A percentile compares a stretch with the other conserved stretches of the same genome.
Evolutionary conservation across 2,797 vertebrate genomes (phyloP).

Genomic region (Otus scops): DNA sequence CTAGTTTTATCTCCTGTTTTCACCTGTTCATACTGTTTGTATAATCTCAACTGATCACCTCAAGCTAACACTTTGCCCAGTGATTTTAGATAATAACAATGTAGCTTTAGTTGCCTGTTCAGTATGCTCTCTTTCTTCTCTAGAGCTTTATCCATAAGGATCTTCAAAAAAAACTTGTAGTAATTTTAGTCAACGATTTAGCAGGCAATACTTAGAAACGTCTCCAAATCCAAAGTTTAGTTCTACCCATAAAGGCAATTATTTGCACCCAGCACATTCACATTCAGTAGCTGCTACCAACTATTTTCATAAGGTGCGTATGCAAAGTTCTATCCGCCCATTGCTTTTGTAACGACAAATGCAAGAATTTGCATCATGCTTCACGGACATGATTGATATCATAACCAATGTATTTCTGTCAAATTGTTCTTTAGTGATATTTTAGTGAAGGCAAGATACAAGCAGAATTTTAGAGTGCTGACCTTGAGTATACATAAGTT

Average conservation of each 20-base stretch:
- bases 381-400: not conserved
- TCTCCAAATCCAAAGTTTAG: not conserved
- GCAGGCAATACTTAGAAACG: not conserved
- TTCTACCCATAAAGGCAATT: not conserved
- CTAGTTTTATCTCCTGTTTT: not conserved
- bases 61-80: not conserved
- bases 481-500: not conserved
- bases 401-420: not conserved
- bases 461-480: not conserved
- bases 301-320: not conserved
- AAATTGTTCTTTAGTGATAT: not conserved
- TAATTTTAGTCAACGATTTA: not conserved
- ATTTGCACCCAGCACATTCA: not conserved
- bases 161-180: not conserved
- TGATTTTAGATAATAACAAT: not conserved
- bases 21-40: not conserved
- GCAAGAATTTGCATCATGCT: not conserved
- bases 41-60: not conserved
- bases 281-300: not conserved
- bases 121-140: not conserved
- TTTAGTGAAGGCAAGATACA: not conserved
- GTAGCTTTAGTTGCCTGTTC: not conserved
- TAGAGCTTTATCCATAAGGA: not conserved
- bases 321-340: not conserved
- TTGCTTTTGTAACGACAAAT: not conserved